Percentiles rank a stretch among this genome's conserved stretches.
These are phyloP conservation scores for Endotricha flammealis DNA, from an alignment of 2,888 invertebrate species.

Conservation along the genomic window DNA sequence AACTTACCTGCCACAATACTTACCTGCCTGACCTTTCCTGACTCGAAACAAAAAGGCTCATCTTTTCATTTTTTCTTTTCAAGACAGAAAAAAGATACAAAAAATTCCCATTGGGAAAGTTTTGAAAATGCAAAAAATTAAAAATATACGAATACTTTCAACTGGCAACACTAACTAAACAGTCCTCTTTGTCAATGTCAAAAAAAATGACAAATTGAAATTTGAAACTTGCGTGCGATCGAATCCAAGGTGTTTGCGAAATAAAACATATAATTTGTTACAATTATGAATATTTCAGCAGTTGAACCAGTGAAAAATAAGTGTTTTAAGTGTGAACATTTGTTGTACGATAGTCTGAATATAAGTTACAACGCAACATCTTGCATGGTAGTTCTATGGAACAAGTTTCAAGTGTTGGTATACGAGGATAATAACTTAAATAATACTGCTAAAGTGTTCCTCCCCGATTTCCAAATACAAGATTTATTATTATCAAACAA, in stretches of 20 bases:
- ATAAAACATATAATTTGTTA: too few relatives aligned
- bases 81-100: too few relatives aligned
- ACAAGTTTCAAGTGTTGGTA: conserved; percentile 59
- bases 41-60: too few relatives aligned
- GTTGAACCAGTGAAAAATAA: conserved; percentile 23
- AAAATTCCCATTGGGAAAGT: too few relatives aligned
- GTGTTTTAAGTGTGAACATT: conserved; percentile 39
- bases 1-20: too few relatives aligned
- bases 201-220: neutral
- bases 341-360: conserved; percentile 38
- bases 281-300: conserved; percentile 36
- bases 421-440: conserved; percentile 44
- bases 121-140: too few relatives aligned
- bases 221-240: too few relatives aligned
- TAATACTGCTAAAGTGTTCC: conserved; percentile 28
- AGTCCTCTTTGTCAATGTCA: neutral
- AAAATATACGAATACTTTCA: too few relatives aligned
- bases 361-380: conserved; percentile 36
- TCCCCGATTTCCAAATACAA: conserved; percentile 44
- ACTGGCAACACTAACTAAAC: too few relatives aligned
- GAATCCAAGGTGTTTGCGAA: too few relatives aligned
- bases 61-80: too few relatives aligned
- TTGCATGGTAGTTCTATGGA: conserved; percentile 47
- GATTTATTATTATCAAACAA: conserved; percentile 38
- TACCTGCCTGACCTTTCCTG: too few relatives aligned